Conservation (phyloP, 2,113 vertebrate genomes). For the Eulacestoma nigropectus region DNA sequence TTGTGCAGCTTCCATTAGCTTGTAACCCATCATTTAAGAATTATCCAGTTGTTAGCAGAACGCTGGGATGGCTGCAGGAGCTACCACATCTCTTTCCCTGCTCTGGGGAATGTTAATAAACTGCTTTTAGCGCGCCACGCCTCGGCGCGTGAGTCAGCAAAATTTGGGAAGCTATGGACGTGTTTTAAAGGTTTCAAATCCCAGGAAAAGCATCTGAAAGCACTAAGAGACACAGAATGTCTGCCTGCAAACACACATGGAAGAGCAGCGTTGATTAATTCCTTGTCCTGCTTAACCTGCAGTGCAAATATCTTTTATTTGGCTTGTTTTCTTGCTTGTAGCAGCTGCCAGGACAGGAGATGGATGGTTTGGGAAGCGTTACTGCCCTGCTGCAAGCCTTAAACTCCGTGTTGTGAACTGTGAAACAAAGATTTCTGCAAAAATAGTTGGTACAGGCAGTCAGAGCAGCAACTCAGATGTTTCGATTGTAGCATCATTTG, state of each 20-base stretch:
- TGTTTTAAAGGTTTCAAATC: neutral
- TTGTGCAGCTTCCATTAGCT: neutral
- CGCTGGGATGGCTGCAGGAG: neutral
- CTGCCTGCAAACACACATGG: neutral
- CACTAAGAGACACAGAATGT: neutral
- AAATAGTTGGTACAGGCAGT: neutral
- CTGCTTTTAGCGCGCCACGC: neutral
- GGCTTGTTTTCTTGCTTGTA: neutral
- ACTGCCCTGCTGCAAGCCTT: neutral
- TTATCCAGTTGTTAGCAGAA: neutral
- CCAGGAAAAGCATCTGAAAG: neutral
- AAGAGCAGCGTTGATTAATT: neutral
- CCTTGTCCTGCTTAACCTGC: neutral
- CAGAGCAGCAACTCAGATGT: neutral
- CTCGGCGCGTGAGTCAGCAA: neutral
- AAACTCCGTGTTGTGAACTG: neutral
- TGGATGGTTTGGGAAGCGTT: neutral
- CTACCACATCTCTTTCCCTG: neutral
- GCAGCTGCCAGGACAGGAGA: neutral
- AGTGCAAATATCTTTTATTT: neutral
- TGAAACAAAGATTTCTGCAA: neutral
- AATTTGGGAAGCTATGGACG: neutral
- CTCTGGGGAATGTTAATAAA: neutral
- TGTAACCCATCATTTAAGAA: neutral
- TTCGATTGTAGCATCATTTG: neutral